Percentiles rank a stretch among this genome's conserved stretches.
These are phyloP conservation scores for Amiota mariae DNA, from an alignment of 2,888 invertebrate genomes.

Conservation along the genomic window DNA sequence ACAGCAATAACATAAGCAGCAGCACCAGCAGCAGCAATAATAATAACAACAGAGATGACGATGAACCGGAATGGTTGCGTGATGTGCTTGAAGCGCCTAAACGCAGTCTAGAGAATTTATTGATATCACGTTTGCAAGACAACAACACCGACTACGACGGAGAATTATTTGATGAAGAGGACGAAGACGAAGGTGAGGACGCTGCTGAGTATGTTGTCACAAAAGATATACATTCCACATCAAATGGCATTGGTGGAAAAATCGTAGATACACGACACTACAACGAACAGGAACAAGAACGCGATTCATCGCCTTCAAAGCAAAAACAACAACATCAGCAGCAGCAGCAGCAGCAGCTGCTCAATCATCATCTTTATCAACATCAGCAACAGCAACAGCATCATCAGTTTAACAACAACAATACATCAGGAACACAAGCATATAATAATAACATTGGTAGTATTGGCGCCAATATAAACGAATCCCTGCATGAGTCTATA, in stretches of 20 bases:
- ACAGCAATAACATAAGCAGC: slow-evolving; percentile 73
- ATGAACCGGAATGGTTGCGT: slow-evolving; percentile 77
- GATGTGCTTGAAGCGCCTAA: slow-evolving; percentile 77
- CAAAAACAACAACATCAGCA: slow-evolving; percentile 37
- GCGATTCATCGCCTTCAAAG: slow-evolving; percentile 45
- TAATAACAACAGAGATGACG: slow-evolving; percentile 69
- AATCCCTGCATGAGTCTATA: slow-evolving; percentile 71
- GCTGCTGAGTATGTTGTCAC: slow-evolving; percentile 21
- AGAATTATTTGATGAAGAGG: slow-evolving; percentile 14
- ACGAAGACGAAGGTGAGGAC: slow-evolving; percentile 19
- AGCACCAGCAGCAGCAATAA: slow-evolving; percentile 74
- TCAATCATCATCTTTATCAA: slow-evolving; percentile 31
- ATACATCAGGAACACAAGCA: no score
- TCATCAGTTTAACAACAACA: slow-evolving; percentile 38
- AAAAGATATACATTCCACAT: slow-evolving; percentile 31
- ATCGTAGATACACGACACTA: slow-evolving; percentile 57
- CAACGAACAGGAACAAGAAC: slow-evolving; percentile 58
- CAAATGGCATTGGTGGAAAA: slow-evolving; percentile 48
- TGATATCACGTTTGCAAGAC: slow-evolving; percentile 53
- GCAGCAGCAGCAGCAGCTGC: slow-evolving; percentile 37
- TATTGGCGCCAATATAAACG: slow-evolving; percentile 37
- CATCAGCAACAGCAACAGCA: slow-evolving; percentile 51
- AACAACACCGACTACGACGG: slow-evolving; percentile 30
- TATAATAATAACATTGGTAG: slow-evolving; percentile 47
- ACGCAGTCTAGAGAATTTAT: slow-evolving; percentile 70